phyloP scores from a whole-genome alignment of 2,113 vertebrate species.

The Pseudopodoces humilis region DNA sequence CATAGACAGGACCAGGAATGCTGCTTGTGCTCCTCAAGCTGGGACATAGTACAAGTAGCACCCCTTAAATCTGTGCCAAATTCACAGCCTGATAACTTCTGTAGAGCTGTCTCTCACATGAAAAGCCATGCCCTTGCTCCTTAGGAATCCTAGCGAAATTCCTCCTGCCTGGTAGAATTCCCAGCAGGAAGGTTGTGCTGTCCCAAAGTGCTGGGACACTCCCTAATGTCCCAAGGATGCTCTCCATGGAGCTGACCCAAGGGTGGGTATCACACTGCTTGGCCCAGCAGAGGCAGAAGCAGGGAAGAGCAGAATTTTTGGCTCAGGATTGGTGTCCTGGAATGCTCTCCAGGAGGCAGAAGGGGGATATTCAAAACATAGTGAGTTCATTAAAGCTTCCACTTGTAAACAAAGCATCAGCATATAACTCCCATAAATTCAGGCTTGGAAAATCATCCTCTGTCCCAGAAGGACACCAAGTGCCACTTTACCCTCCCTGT shows the following conservation, averaged over 20 bases:
- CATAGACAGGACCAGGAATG: neutral
- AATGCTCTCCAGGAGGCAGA: neutral
- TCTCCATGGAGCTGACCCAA: neutral
- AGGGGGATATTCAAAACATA: neutral
- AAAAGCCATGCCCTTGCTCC: neutral
- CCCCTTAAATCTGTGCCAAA: neutral
- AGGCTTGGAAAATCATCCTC: neutral
- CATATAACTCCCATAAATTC: neutral
- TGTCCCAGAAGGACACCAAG: neutral
- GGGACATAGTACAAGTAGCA: neutral
- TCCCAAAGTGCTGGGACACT: neutral
- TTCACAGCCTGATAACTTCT: neutral
- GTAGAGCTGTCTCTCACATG: neutral
- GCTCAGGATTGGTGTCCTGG: neutral
- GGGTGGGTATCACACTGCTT: neutral
- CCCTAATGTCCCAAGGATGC: fast-evolving
- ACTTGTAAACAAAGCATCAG: neutral
- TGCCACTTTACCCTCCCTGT: neutral
- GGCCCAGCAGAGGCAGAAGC: neutral
- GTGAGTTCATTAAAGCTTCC: neutral
- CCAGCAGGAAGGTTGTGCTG: neutral
- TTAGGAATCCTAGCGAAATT: neutral
- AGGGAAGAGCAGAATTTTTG: neutral
- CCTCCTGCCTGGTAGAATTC: neutral
- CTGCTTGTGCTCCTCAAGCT: neutral